phyloP scores from a whole-genome alignment of 1,140 invertebrate genomes.

The Aricia agestis region DNA sequence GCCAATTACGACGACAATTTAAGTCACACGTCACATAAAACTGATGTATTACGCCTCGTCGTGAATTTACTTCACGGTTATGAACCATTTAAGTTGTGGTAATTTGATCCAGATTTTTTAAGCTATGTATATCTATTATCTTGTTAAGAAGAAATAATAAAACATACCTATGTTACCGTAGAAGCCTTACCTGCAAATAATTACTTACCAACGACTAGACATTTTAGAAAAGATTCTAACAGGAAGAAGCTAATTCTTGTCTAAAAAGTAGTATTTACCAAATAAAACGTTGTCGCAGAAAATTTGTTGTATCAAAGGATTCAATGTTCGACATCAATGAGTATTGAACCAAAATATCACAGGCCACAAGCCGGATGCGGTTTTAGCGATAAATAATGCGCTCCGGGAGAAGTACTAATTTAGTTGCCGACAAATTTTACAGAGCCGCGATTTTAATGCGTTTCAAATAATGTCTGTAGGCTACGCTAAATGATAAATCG shows the following conservation, averaged over 20 bases:
- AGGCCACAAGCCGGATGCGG: constrained; percentile 48
- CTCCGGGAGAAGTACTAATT: constrained; percentile 66
- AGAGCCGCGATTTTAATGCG: constrained; percentile 72
- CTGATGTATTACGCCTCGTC: background rate
- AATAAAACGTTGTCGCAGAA: constrained; percentile 29
- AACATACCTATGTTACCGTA: no score
- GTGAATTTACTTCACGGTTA: background rate
- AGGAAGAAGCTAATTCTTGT: no score
- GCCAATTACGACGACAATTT: background rate
- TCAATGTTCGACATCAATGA: constrained; percentile 48
- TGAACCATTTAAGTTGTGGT: background rate
- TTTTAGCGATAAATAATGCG: constrained; percentile 70
- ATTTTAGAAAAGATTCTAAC: no score
- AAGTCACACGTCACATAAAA: background rate
- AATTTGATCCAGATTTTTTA: constrained; percentile 2
- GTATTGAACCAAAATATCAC: constrained; percentile 61
- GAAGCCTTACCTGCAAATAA: no score
- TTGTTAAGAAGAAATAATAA: no score
- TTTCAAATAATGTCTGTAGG: constrained; percentile 75
- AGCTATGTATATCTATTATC: background rate
- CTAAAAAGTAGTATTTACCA: no score
- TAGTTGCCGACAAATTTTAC: constrained; percentile 73
- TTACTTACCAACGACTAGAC: no score
- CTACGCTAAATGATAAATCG: constrained; percentile 74
- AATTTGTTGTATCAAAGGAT: background rate